A percentile compares a stretch with the other conserved stretches of the same genome.
Evolutionary conservation across 2,888 invertebrate species (phyloP).

Genomic region (Incurvaria masculella): DNA sequence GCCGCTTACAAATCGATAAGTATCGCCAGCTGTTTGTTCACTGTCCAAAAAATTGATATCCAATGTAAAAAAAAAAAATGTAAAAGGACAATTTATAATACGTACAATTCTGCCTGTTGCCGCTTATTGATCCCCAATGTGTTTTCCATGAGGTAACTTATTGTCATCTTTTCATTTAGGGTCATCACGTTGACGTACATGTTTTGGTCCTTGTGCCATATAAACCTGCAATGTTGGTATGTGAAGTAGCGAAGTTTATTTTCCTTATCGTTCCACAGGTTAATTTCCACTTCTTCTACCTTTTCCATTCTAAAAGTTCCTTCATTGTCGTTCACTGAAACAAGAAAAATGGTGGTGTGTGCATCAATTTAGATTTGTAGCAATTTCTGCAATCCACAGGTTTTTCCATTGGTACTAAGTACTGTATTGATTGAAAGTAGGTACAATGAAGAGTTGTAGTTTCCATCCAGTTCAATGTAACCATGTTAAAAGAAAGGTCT

Average conservation of each 20-base stretch:
- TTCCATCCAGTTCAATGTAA: no score
- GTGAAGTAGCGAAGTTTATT: slow-evolving; percentile 50
- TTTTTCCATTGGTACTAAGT: no score
- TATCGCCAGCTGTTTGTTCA: no score
- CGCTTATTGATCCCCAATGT: slow-evolving; percentile 49
- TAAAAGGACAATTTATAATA: no score
- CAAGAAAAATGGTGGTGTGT: slow-evolving; percentile 15
- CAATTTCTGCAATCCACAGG: no score
- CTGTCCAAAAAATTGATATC: no score
- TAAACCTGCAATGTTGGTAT: slow-evolving; percentile 55
- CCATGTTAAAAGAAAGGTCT: no score
- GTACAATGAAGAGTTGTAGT: slow-evolving; percentile 5
- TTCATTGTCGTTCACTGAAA: slow-evolving; percentile 48
- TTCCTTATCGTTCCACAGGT: slow-evolving; percentile 39
- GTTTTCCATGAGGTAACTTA: slow-evolving; percentile 49
- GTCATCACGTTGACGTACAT: slow-evolving; percentile 46
- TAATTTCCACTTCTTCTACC: slow-evolving; percentile 40
- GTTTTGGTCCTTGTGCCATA: slow-evolving; percentile 51
- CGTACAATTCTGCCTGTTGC: slow-evolving; percentile 58
- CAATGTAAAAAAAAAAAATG: no score
- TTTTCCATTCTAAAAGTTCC: slow-evolving; percentile 41
- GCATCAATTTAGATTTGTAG: no score
- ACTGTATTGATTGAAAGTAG: neutral
- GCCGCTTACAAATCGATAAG: no score
- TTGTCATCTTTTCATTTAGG: slow-evolving; percentile 46